Conservation (phyloP, 2,888 invertebrate genomes). For the Quadroppia sp. region DNA sequence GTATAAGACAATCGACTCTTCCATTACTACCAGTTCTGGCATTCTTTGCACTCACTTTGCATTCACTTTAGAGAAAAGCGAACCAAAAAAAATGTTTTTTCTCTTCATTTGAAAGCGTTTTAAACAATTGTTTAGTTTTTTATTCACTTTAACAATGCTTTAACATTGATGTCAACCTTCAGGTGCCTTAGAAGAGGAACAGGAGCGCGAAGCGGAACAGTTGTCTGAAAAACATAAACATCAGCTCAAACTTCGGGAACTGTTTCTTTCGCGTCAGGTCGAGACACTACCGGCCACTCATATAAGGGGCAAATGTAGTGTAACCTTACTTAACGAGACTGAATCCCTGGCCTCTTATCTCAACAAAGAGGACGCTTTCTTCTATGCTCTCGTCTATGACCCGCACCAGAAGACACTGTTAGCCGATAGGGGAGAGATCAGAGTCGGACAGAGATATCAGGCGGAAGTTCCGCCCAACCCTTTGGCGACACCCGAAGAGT, state of each 20-base stretch:
- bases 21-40: too few relatives aligned
- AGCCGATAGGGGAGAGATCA: constrained; percentile 96
- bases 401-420: constrained; percentile 96
- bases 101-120: too few relatives aligned
- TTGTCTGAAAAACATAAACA: constrained; percentile 81
- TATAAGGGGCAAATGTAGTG: constrained; percentile 98
- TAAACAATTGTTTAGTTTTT: too few relatives aligned
- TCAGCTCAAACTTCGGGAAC: constrained; percentile 94
- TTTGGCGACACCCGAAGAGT: constrained; percentile 56
- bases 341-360: constrained; percentile 94
- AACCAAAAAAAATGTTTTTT: too few relatives aligned
- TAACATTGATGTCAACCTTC: too few relatives aligned
- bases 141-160: too few relatives aligned
- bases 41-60: too few relatives aligned
- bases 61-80: too few relatives aligned
- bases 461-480: constrained; percentile 72
- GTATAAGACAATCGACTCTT: too few relatives aligned
- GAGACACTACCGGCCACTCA: constrained; percentile 98
- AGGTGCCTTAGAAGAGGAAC: constrained; percentile 69
- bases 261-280: constrained; percentile 89
- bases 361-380: constrained; percentile 98
- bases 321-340: constrained; percentile 97
- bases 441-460: constrained; percentile 90
- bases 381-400: constrained; percentile 99
- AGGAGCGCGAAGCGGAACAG: constrained; percentile 58